Base-by-base conservation (phyloP, 2,888 invertebrate species). In the Suillia variegata region DNA sequence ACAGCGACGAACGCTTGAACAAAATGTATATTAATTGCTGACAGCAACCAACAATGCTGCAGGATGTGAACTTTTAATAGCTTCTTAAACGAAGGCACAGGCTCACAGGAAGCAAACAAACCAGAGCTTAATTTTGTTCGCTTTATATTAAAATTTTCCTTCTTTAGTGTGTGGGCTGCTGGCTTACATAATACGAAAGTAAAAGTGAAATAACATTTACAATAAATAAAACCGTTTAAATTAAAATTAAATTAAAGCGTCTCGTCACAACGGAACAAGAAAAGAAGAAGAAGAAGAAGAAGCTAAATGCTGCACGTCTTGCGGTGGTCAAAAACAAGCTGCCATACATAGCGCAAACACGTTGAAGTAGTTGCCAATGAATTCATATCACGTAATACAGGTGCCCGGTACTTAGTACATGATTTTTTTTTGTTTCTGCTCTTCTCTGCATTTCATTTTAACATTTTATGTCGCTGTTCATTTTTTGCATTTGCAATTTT, bases 361-460 rank as follows among this genome's bases (percentile, higher is more conserved):
- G 10, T 4, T 4, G 38, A 5, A 10, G 3, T n/a, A 38, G 38
- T 3, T 13, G n/a, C 15, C 38, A 38, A 10, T 38, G n/a, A 10
- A 38, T 38, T 33, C 57, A 18, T 34, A 45, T 51, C 57, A 57
- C 57, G 57, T 57, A 57, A 33, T 34, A 13, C 22, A n/a, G 38
- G 12, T 6, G 38, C 38, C 12, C n/a, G 12, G 38, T 31, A 12
- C 31, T 31, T 6, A 12, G 31, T 31, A 26, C 26, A 24, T 13
- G 54, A n/a, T 38, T 38, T 17, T 31, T 5, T 51, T 51, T 26
- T n/a, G n/a, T n/a, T n/a, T n/a, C n/a, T n/a, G n/a, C n/a, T 50
- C 13, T 24, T 21, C 26, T 50, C 13, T 24, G 4, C 26, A 24
- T 24, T 26, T 22, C 2, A 3, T n/a, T 48, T 18, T 24, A 1